These are phyloP conservation scores for Coptotermes formosanus DNA, from an alignment of 1,140 invertebrate species.

Conservation along the genomic window DNA sequence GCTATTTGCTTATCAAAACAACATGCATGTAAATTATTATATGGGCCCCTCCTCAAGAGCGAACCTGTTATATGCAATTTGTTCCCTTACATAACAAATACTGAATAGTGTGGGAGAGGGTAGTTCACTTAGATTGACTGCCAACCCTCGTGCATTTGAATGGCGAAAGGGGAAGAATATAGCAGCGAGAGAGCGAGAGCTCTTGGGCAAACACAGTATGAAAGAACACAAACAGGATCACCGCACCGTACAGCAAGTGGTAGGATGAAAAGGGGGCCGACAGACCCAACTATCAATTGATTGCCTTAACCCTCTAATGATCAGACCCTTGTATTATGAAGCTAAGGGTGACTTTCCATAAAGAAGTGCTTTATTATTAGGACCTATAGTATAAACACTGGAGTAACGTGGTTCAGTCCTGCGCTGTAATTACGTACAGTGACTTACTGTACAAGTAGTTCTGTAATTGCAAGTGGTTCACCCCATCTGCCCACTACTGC, in stretches of 20 bases:
- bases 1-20: background rate
- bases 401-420: too few species aligned
- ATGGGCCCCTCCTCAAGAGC: background rate
- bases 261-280: background rate
- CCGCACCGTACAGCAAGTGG: background rate
- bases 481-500: too few species aligned
- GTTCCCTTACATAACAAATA: background rate
- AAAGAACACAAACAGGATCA: conserved; percentile 1
- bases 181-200: background rate
- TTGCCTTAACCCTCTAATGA: background rate
- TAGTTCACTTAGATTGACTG: background rate
- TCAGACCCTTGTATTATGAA: background rate
- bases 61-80: background rate
- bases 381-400: too few species aligned
- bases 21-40: background rate
- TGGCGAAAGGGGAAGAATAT: background rate
- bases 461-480: too few species aligned
- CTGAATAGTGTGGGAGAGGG: background rate
- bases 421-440: too few species aligned
- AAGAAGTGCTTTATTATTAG: background rate
- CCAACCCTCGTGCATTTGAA: background rate
- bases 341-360: background rate
- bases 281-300: background rate
- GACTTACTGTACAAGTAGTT: too few species aligned
- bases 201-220: conserved; percentile 1